phyloP scores from a whole-genome alignment of 2,888 invertebrate species.

The Cerastis rubricosa region DNA sequence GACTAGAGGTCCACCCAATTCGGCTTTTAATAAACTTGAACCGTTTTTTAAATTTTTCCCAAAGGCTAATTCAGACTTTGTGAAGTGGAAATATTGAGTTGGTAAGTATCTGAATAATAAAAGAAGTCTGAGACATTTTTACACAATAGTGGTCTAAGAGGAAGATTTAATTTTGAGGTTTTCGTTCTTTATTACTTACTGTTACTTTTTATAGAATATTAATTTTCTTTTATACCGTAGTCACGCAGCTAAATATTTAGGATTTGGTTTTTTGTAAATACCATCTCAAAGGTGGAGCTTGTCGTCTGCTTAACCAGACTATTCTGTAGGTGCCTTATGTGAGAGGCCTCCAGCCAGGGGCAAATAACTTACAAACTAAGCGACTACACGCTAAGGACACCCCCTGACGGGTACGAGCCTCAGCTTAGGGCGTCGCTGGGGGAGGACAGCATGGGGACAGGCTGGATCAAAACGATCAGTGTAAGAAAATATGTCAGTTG shows the following conservation, averaged over 20 bases:
- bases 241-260: not conserved
- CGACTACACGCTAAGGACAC: too few species aligned
- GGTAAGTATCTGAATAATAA: conserved; percentile 63
- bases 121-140: conserved; percentile 54
- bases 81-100: conserved; percentile 64
- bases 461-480: too few species aligned
- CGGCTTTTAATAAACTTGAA: conserved; percentile 59
- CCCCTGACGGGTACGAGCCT: too few species aligned
- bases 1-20: conserved; percentile 39
- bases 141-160: conserved; percentile 46
- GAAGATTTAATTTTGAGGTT: conserved; percentile 36
- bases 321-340: too few species aligned
- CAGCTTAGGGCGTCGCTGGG: too few species aligned
- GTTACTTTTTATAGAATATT: conserved; percentile 19
- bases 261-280: too few species aligned
- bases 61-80: conserved; percentile 62
- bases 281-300: too few species aligned
- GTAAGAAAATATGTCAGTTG: not conserved
- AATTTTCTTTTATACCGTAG: conserved; percentile 10
- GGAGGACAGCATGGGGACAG: too few species aligned
- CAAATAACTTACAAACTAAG: too few species aligned
- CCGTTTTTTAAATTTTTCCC: conserved; percentile 47
- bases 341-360: too few species aligned
- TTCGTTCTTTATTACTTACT: conserved; percentile 18
- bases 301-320: too few species aligned